Conservation (phyloP, 2,113 vertebrate genomes). For the Ceyx margarethae region DNA sequence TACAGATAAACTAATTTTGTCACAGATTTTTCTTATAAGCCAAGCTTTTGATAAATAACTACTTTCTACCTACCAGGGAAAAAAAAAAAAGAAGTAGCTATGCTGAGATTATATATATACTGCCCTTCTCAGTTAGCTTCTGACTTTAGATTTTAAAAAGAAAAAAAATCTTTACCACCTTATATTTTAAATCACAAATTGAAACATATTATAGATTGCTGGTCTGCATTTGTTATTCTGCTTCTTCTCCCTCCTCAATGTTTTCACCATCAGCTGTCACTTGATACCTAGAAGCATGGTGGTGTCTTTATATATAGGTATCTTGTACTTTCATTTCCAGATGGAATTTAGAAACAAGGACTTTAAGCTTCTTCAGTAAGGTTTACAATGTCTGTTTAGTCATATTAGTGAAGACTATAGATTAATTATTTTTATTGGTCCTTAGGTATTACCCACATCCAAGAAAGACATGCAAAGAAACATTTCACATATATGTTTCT, state of each 20-base stretch:
- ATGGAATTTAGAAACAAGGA: background rate
- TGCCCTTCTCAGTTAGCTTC: background rate
- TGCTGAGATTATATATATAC: background rate
- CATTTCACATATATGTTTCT: background rate
- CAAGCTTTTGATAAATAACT: background rate
- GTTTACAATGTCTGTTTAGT: background rate
- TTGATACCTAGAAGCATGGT: background rate
- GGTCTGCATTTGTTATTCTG: background rate
- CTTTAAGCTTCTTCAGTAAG: background rate
- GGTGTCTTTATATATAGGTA: background rate
- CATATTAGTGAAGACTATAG: background rate
- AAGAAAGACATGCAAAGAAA: background rate
- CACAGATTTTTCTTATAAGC: background rate
- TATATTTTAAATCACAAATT: background rate
- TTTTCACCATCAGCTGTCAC: background rate
- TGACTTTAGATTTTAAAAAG: background rate
- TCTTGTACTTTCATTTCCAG: background rate
- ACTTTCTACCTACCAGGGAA: background rate
- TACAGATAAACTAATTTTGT: background rate
- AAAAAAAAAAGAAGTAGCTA: background rate
- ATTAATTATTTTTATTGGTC: background rate
- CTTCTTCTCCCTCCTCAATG: background rate
- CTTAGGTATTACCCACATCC: background rate
- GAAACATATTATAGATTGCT: background rate
- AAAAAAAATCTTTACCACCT: background rate